Percentiles rank a stretch among this genome's conserved stretches.
Evolutionary conservation across 2,113 vertebrate species (phyloP).

Genomic region (Fulmarus glacialis): DNA sequence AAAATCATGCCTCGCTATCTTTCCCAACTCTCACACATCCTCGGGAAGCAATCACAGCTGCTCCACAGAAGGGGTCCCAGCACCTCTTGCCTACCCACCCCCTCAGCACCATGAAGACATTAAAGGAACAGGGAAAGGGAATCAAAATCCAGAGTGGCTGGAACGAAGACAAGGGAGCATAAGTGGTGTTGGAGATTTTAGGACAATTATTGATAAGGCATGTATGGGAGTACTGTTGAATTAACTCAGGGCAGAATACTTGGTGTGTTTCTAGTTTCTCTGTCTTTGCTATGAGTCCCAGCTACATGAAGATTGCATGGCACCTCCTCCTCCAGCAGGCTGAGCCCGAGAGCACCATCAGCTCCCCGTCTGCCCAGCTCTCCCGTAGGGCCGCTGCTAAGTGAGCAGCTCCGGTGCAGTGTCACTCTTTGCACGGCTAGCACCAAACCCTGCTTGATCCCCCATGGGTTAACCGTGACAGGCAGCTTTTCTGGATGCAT

Average conservation of each 20-base stretch:
- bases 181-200: not conserved
- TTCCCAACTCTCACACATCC: not conserved
- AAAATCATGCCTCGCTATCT: not conserved
- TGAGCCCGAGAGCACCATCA: not conserved
- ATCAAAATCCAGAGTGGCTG: not conserved
- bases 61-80: conserved; percentile 22
- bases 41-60: conserved; percentile 13
- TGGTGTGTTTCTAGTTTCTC: not conserved
- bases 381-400: not conserved
- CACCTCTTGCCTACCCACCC: not conserved
- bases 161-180: not conserved
- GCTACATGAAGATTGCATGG: not conserved
- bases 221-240: not conserved
- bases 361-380: not conserved
- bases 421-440: not conserved
- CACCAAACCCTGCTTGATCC: not conserved
- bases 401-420: not conserved
- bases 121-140: not conserved
- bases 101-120: not conserved
- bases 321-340: not conserved
- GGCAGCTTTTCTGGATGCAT: not conserved
- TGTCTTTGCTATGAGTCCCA: not conserved
- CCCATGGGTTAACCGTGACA: not conserved
- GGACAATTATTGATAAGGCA: not conserved
- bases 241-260: not conserved